These are phyloP conservation scores for Saguinus midas DNA, from an alignment of 2,113 vertebrate species.

Conservation along the genomic window DNA sequence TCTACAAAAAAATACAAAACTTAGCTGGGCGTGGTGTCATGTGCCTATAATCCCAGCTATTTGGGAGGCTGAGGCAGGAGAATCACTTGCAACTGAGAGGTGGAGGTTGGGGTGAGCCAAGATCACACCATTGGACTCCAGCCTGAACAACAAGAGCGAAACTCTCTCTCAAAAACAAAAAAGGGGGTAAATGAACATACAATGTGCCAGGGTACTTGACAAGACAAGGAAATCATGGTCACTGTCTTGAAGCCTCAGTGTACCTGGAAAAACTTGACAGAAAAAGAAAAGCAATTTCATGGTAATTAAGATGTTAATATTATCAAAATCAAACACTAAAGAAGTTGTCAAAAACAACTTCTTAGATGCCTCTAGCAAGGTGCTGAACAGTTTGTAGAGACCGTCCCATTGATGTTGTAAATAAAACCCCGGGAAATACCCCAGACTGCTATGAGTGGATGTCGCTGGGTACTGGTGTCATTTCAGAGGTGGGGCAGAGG, in stretches of 20 bases:
- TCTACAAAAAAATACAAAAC: no score
- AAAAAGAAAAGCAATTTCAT: neutral
- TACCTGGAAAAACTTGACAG: neutral
- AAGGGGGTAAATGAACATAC: neutral
- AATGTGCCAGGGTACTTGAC: no score
- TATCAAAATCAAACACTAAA: slow-evolving; percentile 10
- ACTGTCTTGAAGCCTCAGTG: neutral
- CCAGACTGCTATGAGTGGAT: neutral
- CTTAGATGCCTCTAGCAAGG: neutral
- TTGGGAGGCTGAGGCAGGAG: no score
- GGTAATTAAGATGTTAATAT: neutral
- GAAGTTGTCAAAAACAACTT: neutral
- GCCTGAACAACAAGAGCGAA: no score
- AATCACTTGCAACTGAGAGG: no score
- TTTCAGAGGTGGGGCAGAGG: neutral
- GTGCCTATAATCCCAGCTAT: no score
- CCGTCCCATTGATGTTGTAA: neutral
- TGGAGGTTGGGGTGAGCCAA: no score
- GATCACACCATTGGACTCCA: no score
- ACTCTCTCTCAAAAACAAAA: no score
- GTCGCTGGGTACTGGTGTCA: rapidly evolving
- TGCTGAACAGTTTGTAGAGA: neutral
- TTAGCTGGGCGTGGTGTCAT: no score
- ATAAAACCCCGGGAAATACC: neutral
- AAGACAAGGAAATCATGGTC: neutral